Evolutionary conservation across 2,888 invertebrate genomes (phyloP).

Genomic region (Emmelina monodactyla): DNA sequence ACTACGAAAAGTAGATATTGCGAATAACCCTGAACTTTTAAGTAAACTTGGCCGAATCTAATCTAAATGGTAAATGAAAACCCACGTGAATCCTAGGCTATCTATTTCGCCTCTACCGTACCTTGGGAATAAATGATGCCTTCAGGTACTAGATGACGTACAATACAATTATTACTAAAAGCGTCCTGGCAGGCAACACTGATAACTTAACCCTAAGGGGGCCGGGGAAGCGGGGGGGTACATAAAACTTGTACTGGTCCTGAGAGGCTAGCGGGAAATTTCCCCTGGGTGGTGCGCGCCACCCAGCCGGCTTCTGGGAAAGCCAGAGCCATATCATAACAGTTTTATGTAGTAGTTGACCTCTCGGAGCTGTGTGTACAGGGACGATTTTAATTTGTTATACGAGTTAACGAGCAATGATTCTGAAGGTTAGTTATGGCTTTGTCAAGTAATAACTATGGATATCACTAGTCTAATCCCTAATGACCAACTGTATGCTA

Average conservation of each 20-base stretch:
- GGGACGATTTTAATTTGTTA: conserved; percentile 22
- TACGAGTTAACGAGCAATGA: conserved; percentile 2
- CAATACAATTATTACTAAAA: conserved; percentile 1
- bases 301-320: conserved; percentile 49
- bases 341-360: conserved; percentile 64
- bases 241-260: conserved; percentile 65
- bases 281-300: conserved; percentile 57
- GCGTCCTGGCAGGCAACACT: conserved; percentile 21
- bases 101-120: no score
- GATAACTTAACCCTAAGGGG: conserved; percentile 43
- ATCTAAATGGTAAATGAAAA: no score
- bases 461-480: no score
- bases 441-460: no score
- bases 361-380: conserved; percentile 31
- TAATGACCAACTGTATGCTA: no score
- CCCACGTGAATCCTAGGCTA: no score
- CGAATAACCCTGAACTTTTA: no score
- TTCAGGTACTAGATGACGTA: not conserved
- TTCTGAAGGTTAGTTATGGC: no score
- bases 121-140: not conserved
- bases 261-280: conserved; percentile 59
- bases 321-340: conserved; percentile 64
- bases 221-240: conserved; percentile 33
- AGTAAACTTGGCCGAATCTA: no score
- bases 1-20: no score